Percentiles rank a stretch among this genome's conserved stretches.
phyloP scores from a whole-genome alignment of 2,797 vertebrate species.

The Manis crassicaudata region DNA sequence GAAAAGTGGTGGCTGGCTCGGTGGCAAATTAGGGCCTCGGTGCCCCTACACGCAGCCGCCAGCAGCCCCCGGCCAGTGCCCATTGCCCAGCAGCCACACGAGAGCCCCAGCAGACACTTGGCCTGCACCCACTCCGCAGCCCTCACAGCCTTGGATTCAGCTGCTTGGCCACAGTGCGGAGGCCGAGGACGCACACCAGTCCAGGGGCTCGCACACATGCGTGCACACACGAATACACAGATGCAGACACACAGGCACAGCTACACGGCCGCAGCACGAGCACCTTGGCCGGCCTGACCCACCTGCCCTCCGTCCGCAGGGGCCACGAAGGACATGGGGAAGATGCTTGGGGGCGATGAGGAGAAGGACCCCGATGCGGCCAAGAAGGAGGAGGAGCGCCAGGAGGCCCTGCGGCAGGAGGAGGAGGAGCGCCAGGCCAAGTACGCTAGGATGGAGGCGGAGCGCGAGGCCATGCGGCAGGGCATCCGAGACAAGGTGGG shows the following conservation, averaged over 20 bases:
- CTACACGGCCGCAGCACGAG: no score
- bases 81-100: background rate
- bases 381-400: slow-evolving; percentile 98
- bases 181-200: no score
- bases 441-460: slow-evolving; percentile 97
- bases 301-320: slow-evolving; percentile 84
- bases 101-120: no score
- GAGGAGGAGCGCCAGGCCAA: slow-evolving; percentile 99
- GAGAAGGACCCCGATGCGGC: slow-evolving; percentile 98
- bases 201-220: no score
- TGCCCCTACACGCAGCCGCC: fast-evolving
- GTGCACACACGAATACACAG: no score
- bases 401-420: slow-evolving; percentile 96
- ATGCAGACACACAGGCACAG: no score
- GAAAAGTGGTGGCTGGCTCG: slow-evolving; percentile 22
- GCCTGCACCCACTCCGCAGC: background rate
- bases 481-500: slow-evolving; percentile 98
- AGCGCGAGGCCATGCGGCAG: slow-evolving; percentile 96
- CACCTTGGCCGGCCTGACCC: background rate
- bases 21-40: background rate
- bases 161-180: no score
- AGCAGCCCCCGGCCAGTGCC: background rate
- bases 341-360: slow-evolving; percentile 98
- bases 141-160: no score
- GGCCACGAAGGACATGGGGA: slow-evolving; percentile 99